Evolutionary conservation across 2,888 invertebrate species (phyloP), one percentile per base, ranked within the genome.

Genomic region (Pachydiplax longipennis): DNA sequence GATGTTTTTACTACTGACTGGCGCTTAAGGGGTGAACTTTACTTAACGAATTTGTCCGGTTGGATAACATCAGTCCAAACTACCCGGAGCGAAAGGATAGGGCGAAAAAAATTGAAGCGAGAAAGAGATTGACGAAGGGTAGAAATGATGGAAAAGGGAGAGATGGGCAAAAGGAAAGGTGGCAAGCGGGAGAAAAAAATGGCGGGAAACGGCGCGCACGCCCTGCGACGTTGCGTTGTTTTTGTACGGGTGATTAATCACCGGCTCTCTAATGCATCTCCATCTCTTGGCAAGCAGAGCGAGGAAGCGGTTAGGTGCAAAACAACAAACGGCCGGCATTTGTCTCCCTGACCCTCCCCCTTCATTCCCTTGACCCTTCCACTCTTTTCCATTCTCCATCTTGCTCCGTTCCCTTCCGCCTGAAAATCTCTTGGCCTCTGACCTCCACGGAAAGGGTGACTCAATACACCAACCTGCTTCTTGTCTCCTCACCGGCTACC

Each of bases 161-260:
- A 48, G 83, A 83, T 83, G n/a, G 83, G 6, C 25, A 25, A 13
- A 40, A 44, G 22, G 58, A 58, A 22, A 58, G 58, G 58, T 18
- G 58, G 58, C 18, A 58, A 15, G 61, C 8, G 82, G 44, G 13
- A 44, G 82, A 18, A 37, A 37, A 37, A 48, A 48, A 48, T 48
- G 48, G 48, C 48, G 48, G 48, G 48, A 48, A 48, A 48, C 48
- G 48, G 25, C 25, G n/a, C 65, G 25, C 73, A 73, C 73, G 73
- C 73, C 73, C 73, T 25, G 73, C 8, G 73, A 73, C 73, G 73
- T 73, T 83, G 83, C 58, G 53, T 83, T 87, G 87, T 87, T 87
- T 87, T 87, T 87, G 87, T 65, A 65, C 87, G 87, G 65, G 87
- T 87, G 87, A 87, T 87, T 87, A 87, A 87, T 87, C 87, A 61